Conservation (phyloP, 2,113 vertebrate species). For the Siphamia tubifer region DNA sequence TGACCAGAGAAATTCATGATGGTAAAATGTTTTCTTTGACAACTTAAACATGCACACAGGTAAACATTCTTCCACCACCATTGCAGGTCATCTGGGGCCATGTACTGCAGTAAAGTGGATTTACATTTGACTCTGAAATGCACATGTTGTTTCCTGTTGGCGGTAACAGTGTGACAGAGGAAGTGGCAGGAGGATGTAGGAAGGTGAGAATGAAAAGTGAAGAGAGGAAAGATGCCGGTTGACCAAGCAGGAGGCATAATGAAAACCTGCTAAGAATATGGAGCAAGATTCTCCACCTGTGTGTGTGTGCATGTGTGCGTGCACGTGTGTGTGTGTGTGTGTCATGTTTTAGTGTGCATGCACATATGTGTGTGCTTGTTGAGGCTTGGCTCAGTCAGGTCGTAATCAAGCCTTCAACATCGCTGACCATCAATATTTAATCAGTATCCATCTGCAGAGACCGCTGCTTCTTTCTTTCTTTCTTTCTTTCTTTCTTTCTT, state of each 20-base stretch:
- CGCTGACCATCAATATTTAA: slow-evolving; percentile 70
- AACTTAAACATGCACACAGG: no score
- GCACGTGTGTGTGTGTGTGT: not conserved
- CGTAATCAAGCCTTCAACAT: slow-evolving; percentile 61
- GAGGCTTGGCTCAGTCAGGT: slow-evolving; percentile 33
- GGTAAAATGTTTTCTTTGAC: no score
- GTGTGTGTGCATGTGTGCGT: slow-evolving; percentile 16
- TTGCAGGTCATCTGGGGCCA: not conserved
- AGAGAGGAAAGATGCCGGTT: slow-evolving; percentile 22
- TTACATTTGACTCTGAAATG: not conserved
- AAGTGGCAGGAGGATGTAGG: slow-evolving; percentile 23
- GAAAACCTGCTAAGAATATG: slow-evolving; percentile 36
- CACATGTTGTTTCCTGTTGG: slow-evolving; percentile 26
- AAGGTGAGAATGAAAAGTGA: slow-evolving; percentile 49
- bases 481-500: no score
- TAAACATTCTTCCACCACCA: no score
- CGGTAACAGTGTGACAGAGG: slow-evolving; percentile 37
- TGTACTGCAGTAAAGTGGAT: not conserved
- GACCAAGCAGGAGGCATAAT: slow-evolving; percentile 36
- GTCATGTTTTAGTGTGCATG: not conserved
- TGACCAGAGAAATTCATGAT: no score
- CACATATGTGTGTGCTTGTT: not conserved
- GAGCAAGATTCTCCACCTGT: slow-evolving; percentile 18
- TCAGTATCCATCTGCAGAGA: slow-evolving; percentile 66
- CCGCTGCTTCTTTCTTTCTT: slow-evolving; percentile 42